Percentiles rank a stretch among this genome's conserved stretches.
Evolutionary conservation across 2,888 invertebrate genomes (phyloP).

Genomic region (Diplolepis rosae): DNA sequence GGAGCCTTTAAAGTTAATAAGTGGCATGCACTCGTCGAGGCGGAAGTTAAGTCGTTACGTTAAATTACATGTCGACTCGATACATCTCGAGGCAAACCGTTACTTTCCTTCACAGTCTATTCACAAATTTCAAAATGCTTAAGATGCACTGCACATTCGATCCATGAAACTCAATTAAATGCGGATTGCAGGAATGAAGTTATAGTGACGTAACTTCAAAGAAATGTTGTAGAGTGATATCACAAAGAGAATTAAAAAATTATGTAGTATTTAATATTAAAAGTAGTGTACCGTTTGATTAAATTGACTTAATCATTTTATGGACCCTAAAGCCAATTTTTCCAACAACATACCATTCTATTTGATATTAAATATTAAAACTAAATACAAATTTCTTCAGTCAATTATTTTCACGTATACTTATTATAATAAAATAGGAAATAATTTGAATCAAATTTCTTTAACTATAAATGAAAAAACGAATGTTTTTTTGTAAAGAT

Average conservation of each 20-base stretch:
- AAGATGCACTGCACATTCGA: neutral
- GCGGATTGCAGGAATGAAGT: neutral
- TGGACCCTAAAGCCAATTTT: too few relatives aligned
- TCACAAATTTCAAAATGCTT: slow-evolving; percentile 1
- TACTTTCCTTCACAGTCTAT: neutral
- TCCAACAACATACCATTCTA: too few relatives aligned
- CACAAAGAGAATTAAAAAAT: neutral
- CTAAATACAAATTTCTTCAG: too few relatives aligned
- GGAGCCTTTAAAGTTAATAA: slow-evolving; percentile 1
- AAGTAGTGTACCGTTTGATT: too few relatives aligned
- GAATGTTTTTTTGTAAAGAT: too few relatives aligned
- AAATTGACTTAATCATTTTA: too few relatives aligned
- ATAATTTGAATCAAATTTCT: too few relatives aligned
- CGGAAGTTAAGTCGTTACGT: slow-evolving; percentile 27
- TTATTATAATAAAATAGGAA: too few relatives aligned
- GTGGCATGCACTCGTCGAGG: neutral
- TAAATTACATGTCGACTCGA: slow-evolving; percentile 15
- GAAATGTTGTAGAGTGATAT: neutral
- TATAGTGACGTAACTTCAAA: neutral
- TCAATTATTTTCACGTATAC: too few relatives aligned
- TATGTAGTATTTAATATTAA: too few relatives aligned
- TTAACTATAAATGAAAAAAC: too few relatives aligned
- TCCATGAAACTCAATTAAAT: neutral
- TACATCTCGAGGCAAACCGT: slow-evolving; percentile 5
- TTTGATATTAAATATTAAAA: too few relatives aligned